phyloP scores from a whole-genome alignment of 2,113 vertebrate species.

The Ptilonorhynchus violaceus region DNA sequence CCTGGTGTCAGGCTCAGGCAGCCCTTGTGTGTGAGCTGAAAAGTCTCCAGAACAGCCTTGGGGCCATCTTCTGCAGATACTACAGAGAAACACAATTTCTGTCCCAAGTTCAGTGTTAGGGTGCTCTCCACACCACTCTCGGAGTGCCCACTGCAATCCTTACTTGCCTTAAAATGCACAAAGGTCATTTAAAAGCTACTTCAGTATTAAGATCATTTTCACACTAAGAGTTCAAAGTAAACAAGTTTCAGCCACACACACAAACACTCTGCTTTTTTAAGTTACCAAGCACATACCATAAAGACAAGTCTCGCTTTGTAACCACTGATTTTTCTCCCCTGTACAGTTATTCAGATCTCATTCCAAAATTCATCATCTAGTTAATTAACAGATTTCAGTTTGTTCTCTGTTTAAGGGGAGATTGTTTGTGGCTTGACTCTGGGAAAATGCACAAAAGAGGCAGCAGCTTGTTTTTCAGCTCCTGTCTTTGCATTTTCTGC shows the following conservation, averaged over 20 bases:
- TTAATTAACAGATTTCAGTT: slow-evolving; percentile 36
- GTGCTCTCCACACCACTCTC: not conserved
- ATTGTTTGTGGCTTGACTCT: slow-evolving; percentile 10
- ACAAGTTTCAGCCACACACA: slow-evolving; percentile 17
- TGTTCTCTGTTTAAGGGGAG: slow-evolving; percentile 3
- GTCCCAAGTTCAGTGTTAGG: not conserved
- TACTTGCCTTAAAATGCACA: not conserved
- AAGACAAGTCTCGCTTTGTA: not conserved
- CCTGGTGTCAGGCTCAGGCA: not conserved
- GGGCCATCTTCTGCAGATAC: not conserved
- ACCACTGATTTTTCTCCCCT: not conserved
- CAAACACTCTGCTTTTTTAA: not conserved
- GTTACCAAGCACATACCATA: not conserved
- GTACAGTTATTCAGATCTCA: slow-evolving; percentile 38
- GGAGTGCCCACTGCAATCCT: not conserved
- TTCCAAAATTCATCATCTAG: slow-evolving; percentile 11
- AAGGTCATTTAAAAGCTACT: not conserved
- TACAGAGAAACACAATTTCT: not conserved
- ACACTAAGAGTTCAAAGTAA: not conserved
- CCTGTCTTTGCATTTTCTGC: slow-evolving; percentile 36
- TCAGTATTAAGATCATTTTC: not conserved
- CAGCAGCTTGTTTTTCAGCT: slow-evolving; percentile 18
- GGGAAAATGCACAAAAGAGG: slow-evolving; percentile 34
- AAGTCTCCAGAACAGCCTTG: not conserved
- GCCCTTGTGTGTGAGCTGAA: not conserved